These are phyloP conservation scores for Porites rus DNA, from an alignment of 92 coral and sea anemone genomes.

Conservation along the genomic window DNA sequence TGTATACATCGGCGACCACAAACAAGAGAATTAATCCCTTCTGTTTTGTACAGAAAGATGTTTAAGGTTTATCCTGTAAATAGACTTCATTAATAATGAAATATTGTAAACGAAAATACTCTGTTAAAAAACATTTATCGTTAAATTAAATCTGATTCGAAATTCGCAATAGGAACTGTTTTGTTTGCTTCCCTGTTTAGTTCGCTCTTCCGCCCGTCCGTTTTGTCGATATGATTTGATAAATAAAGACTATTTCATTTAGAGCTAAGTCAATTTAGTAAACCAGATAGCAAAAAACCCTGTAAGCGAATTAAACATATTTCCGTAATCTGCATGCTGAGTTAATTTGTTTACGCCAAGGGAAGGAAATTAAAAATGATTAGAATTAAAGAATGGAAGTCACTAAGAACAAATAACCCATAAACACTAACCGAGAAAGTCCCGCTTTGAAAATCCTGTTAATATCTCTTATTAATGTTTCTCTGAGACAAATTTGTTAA, in stretches of 20 bases:
- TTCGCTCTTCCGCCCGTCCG: not conserved
- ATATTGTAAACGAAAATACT: not conserved
- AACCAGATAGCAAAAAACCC: not conserved
- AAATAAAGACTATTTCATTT: not conserved
- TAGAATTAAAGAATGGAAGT: not conserved
- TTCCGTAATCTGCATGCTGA: not conserved
- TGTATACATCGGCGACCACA: constrained; percentile 21
- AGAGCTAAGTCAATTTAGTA: not conserved
- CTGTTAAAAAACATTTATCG: not conserved
- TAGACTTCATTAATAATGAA: not conserved
- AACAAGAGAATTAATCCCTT: constrained; percentile 1
- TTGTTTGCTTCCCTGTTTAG: constrained; percentile 11
- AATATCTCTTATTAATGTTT: too few relatives aligned
- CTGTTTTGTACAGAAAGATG: constrained; percentile 16
- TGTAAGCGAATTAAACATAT: not conserved
- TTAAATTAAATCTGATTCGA: not conserved
- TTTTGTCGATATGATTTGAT: not conserved
- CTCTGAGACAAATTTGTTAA: too few relatives aligned
- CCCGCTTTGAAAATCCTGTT: too few relatives aligned
- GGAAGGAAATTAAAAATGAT: not conserved
- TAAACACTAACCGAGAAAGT: too few relatives aligned
- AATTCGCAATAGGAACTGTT: not conserved
- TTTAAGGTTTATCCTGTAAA: not conserved
- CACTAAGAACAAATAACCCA: not conserved
- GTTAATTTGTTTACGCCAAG: not conserved